These are phyloP conservation scores for Neodiprion lecontei DNA, from an alignment of 1,140 invertebrate species.

Conservation along the genomic window DNA sequence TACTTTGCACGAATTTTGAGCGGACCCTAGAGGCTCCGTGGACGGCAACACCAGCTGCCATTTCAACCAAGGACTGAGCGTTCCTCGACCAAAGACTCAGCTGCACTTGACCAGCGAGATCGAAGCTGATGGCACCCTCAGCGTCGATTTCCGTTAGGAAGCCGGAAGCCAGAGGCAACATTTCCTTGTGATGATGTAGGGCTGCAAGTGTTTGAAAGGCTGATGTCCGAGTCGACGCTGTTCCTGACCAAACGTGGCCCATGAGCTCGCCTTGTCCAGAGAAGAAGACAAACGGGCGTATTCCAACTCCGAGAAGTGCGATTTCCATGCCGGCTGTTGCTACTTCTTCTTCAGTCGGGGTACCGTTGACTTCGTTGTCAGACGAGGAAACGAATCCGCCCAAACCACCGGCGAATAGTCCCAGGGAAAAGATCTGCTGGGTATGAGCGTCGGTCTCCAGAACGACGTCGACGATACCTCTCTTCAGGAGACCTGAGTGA, in stretches of 20 bases:
- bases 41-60: slow-evolving; percentile 74
- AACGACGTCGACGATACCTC: slow-evolving; percentile 77
- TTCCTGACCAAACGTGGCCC: slow-evolving; percentile 89
- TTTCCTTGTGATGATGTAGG: slow-evolving; percentile 77
- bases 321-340: slow-evolving; percentile 88
- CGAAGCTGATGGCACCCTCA: slow-evolving; percentile 79
- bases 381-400: slow-evolving; percentile 69
- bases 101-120: slow-evolving; percentile 83
- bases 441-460: slow-evolving; percentile 63
- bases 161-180: slow-evolving; percentile 76
- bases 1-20: slow-evolving; percentile 72
- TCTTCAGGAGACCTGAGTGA: slow-evolving; percentile 74
- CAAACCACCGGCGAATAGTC: slow-evolving; percentile 82
- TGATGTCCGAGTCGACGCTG: slow-evolving; percentile 80
- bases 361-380: slow-evolving; percentile 52
- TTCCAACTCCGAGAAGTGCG: slow-evolving; percentile 76
- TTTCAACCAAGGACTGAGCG: slow-evolving; percentile 81
- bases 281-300: slow-evolving; percentile 87
- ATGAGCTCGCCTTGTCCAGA: slow-evolving; percentile 84
- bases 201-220: slow-evolving; percentile 80
- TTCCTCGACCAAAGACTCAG: slow-evolving; percentile 89
- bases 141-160: slow-evolving; percentile 74
- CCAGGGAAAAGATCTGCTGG: slow-evolving; percentile 60
- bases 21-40: slow-evolving; percentile 72
- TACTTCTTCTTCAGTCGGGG: slow-evolving; percentile 61